A percentile compares a stretch with the other conserved stretches of the same genome.
phyloP scores from a whole-genome alignment of 2,113 vertebrate species.

The Noctilio leporinus region DNA sequence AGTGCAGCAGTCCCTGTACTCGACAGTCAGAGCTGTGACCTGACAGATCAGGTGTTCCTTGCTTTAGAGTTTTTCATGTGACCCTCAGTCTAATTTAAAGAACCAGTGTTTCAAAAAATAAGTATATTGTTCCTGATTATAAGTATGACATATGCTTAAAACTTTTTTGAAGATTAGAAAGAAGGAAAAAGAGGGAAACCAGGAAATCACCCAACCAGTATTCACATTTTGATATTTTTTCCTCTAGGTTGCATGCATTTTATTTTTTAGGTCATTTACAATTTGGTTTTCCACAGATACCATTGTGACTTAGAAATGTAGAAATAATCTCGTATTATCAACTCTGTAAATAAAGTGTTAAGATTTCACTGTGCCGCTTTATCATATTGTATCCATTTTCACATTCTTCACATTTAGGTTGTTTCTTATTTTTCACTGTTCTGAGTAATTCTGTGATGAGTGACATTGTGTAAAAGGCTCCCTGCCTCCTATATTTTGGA shows the following conservation, averaged over 20 bases:
- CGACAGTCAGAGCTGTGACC: neutral
- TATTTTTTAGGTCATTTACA: neutral
- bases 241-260: neutral
- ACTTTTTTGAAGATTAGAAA: neutral
- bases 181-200: neutral
- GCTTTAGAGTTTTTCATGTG: neutral
- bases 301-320: neutral
- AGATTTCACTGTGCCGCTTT: neutral
- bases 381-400: neutral
- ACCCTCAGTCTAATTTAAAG: neutral
- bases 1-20: neutral
- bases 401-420: neutral
- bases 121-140: neutral
- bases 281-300: too few relatives aligned
- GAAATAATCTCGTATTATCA: neutral
- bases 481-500: neutral
- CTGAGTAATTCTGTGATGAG: neutral
- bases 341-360: neutral
- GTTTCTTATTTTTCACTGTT: neutral
- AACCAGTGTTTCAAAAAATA: neutral
- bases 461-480: neutral
- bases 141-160: neutral
- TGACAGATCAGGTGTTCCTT: neutral
- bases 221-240: neutral
- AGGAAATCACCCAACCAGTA: neutral